Evolutionary conservation across 2,113 vertebrate species (phyloP).

Genomic region (Myrmecophaga tridactyla): DNA sequence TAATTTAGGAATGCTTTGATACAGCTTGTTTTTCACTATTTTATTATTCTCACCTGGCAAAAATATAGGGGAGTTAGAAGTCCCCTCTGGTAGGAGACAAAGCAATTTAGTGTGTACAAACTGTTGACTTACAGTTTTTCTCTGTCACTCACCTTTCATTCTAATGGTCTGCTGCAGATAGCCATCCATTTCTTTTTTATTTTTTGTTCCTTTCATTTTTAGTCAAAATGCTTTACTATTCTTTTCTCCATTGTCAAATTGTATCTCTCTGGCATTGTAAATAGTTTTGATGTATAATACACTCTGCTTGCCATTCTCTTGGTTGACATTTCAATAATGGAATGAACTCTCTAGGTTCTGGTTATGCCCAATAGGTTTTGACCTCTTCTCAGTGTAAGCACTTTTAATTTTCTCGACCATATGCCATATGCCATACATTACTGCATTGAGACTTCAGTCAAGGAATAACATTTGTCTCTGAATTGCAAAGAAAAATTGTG

Average conservation of each 20-base stretch:
- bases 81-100: neutral
- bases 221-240: neutral
- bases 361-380: neutral
- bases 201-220: slow-evolving; percentile 14
- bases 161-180: neutral
- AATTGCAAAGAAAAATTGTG: neutral
- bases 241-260: slow-evolving; percentile 7
- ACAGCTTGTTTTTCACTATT: slow-evolving; percentile 16
- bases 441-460: neutral
- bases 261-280: slow-evolving; percentile 15
- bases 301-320: slow-evolving; percentile 9
- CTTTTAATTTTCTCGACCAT: slow-evolving; percentile 22
- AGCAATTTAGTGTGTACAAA: neutral
- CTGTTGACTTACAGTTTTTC: neutral
- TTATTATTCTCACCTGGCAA: neutral
- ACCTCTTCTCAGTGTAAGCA: neutral
- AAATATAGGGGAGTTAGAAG: slow-evolving; percentile 18
- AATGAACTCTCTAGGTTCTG: slow-evolving; percentile 1
- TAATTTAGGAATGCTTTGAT: slow-evolving; percentile 52
- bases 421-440: neutral
- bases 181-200: neutral
- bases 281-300: neutral
- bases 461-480: slow-evolving; percentile 12
- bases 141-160: neutral
- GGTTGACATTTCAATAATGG: slow-evolving; percentile 23